Evolutionary conservation across 2,888 invertebrate species (phyloP), one percentile per base, ranked within the genome.

Genomic region (Lamellibrachia columna): DNA sequence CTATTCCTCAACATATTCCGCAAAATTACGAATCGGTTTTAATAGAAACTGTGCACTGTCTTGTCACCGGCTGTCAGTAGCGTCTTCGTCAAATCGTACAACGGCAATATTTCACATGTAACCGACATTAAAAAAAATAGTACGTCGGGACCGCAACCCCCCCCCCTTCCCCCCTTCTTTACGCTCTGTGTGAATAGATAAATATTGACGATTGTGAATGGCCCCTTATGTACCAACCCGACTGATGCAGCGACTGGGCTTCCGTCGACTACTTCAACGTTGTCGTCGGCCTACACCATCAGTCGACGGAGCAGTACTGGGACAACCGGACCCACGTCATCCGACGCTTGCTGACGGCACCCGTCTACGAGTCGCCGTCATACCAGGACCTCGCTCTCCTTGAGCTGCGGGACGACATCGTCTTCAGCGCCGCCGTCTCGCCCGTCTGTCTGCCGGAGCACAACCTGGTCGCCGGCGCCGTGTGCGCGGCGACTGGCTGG

Each of bases 381-480:
- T 90, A 53, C 55, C 75, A 98, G 95, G 98, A 98, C 95, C 97
- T 98, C 92, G 98, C 98, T 0, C 93, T 98, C 93, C 97, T 98
- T 40, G 97, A 97, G 93, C 97, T 98, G 0, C 97, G 97, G 22
- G 91, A 93, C 0, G 97, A 97, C 0, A 97, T 98, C 28, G 96
- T 96, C 40, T 97, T 98, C 94, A 97, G 97, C 93, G 97, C 97
- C 92, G 97, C 97, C 95, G 97, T 98, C 3, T 98, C 98, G 96
- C 98, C 98, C 0, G 97, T 98, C 93, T 98, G 98, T 95, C 96
- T 98, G 93, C 98, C 98, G 0, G 96, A 97, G 0, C 96, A 97
- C 52, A 97, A 97, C 90, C 96, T 97, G 0, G 52, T 91, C 58
- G 97, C 98, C 94, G 95, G 97, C 0, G 95, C 97, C 1, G 52